Base-by-base conservation (phyloP, 2,113 vertebrate genomes). In the Salvelinus fontinalis region DNA sequence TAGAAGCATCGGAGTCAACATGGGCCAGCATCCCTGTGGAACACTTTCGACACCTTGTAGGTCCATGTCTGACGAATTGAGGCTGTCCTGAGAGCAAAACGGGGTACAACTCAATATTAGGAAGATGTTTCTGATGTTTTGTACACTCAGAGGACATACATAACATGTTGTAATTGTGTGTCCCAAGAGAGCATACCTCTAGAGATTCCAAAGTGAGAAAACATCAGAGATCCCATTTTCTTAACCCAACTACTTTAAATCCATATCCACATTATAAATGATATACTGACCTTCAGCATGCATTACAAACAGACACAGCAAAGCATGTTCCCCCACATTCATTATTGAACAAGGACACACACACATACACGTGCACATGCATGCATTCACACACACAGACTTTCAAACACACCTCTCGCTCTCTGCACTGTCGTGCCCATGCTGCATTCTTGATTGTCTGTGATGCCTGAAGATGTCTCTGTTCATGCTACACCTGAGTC, bases 361-460 rank as follows among this genome's bases (percentile, higher is more conserved):
- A 81, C 81, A 76, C 78, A 81, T 71, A 79, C 79, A 71, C 76
- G 69, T 27, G 67, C 44, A 31, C 65, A 77, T 48, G 64, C 73
- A 27, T 71, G n/a, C 24, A 70, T 51, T 62, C 71, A 54, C 54
- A 57, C 74, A 69, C 70, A 72, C 22, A 75, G 27, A 39, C 70
- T 4, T 69, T 31, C 75, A 59, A 44, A 67, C 22, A 66, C 51
- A 71, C 77, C 79, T 4, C 51, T 54, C 51, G 16, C 16, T 18
- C 51, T 54, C 51, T 54, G 51, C 51, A 14, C 51, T 54, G 66
- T 67, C 70, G 69, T 71, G 68, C 65, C 71, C 73, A 24, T 34
- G n/a, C 84, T 76, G 84, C 77, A 90, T 79, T 79, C 84, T 75
- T 86, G 82, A 90, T 88, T 79, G 86, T 86, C 81, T 83, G 73